Percentiles rank a stretch among this genome's conserved stretches.
Evolutionary conservation across 2,113 vertebrate genomes (phyloP).

Genomic region (Spermophilus dauricus): DNA sequence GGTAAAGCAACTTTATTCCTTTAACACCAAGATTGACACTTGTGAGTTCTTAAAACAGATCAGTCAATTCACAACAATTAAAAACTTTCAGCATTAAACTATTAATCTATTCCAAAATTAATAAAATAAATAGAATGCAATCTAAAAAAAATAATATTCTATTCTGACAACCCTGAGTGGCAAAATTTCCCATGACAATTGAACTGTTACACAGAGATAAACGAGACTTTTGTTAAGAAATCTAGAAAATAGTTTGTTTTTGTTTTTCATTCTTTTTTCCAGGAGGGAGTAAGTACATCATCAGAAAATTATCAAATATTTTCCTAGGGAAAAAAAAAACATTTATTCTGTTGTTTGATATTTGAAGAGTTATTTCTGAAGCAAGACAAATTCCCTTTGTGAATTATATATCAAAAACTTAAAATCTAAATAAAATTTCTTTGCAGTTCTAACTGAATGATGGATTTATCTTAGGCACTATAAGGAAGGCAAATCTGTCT

Average conservation of each 20-base stretch:
- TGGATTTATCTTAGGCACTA: slow-evolving; percentile 16
- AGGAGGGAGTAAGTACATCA: not conserved
- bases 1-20: not conserved
- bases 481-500: slow-evolving; percentile 23
- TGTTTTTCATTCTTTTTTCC: not conserved
- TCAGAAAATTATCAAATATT: slow-evolving; percentile 56
- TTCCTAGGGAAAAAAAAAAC: not conserved
- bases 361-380: slow-evolving; percentile 59
- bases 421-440: slow-evolving; percentile 75
- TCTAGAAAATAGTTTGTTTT: not conserved
- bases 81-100: not conserved
- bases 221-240: slow-evolving; percentile 3
- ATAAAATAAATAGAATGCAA: slow-evolving; percentile 14
- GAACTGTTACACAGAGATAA: not conserved
- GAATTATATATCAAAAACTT: slow-evolving; percentile 72
- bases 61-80: not conserved
- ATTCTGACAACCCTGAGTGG: not conserved
- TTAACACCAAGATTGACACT: not conserved
- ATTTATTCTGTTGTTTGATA: slow-evolving; percentile 34
- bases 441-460: slow-evolving; percentile 50
- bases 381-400: slow-evolving; percentile 61
- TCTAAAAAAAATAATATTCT: not conserved
- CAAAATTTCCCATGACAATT: not conserved
- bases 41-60: not conserved
- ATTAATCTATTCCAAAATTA: not conserved